These are phyloP conservation scores for Limnephilus auricula DNA, from an alignment of 2,888 invertebrate genomes.

Conservation along the genomic window DNA sequence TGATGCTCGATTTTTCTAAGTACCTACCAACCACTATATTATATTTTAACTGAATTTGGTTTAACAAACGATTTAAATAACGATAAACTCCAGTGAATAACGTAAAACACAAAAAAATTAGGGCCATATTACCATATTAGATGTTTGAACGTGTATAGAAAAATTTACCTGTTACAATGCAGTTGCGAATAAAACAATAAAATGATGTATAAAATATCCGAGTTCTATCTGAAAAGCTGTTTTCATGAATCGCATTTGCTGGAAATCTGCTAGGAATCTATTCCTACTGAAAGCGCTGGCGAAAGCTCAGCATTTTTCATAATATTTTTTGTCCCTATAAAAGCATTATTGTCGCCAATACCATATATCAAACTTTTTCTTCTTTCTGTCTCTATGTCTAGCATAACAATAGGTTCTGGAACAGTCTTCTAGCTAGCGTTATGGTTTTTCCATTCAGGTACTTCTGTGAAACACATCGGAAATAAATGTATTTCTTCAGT, in stretches of 20 bases:
- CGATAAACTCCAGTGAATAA: too few relatives aligned
- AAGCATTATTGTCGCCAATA: conserved; percentile 28
- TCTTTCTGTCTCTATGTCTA: conserved; percentile 11
- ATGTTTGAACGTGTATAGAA: neutral
- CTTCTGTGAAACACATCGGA: conserved; percentile 2
- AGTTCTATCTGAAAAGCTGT: neutral
- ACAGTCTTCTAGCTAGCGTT: neutral
- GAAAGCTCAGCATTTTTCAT: conserved; percentile 5
- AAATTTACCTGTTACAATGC: neutral
- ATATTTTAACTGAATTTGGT: too few relatives aligned
- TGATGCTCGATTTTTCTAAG: too few relatives aligned
- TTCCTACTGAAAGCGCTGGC: neutral
- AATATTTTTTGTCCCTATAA: neutral
- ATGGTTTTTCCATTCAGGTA: conserved; percentile 17
- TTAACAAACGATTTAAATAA: too few relatives aligned
- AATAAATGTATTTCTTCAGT: conserved; percentile 16
- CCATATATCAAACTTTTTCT: conserved; percentile 28
- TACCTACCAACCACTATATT: too few relatives aligned
- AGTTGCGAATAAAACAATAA: neutral
- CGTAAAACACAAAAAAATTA: too few relatives aligned
- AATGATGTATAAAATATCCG: neutral
- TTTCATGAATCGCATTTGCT: neutral
- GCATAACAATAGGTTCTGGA: neutral
- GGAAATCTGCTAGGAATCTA: neutral
- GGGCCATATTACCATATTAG: too few relatives aligned